These are phyloP conservation scores for Pristiophorus japonicus DNA, from an alignment of 2,113 vertebrate genomes.

Conservation along the genomic window DNA sequence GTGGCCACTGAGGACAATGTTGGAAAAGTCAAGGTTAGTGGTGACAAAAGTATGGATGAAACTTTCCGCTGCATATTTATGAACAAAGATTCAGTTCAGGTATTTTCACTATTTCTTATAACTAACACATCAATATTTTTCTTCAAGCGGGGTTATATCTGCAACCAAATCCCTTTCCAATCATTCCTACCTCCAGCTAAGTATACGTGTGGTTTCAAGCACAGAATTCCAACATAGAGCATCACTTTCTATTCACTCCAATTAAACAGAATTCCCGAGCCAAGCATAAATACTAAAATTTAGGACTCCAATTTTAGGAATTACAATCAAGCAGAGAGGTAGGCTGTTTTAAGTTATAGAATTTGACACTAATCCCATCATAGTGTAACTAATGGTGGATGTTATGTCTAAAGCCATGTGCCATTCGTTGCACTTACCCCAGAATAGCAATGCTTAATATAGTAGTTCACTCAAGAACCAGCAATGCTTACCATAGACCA, in stretches of 20 bases:
- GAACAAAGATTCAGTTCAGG: background rate
- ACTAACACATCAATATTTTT: background rate
- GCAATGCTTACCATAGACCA: background rate
- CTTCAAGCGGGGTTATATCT: background rate
- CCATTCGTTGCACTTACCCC: background rate
- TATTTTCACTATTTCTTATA: background rate
- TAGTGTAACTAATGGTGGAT: background rate
- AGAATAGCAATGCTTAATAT: background rate
- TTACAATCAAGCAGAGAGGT: conserved; percentile 53
- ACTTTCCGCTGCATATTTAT: background rate
- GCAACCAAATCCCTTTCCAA: background rate
- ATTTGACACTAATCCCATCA: background rate
- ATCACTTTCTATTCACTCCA: background rate
- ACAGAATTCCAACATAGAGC: background rate
- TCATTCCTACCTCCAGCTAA: conserved; percentile 34
- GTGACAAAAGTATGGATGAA: background rate
- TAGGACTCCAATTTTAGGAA: background rate
- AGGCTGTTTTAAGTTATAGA: conserved; percentile 27
- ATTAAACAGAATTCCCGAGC: background rate
- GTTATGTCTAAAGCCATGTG: background rate
- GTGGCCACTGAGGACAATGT: background rate
- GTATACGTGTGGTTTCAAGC: conserved; percentile 47
- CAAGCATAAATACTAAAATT: background rate
- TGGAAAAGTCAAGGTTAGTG: background rate
- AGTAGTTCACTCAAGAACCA: background rate